Conservation (phyloP, 2,113 vertebrate genomes). For the Aptenodytes patagonicus region DNA sequence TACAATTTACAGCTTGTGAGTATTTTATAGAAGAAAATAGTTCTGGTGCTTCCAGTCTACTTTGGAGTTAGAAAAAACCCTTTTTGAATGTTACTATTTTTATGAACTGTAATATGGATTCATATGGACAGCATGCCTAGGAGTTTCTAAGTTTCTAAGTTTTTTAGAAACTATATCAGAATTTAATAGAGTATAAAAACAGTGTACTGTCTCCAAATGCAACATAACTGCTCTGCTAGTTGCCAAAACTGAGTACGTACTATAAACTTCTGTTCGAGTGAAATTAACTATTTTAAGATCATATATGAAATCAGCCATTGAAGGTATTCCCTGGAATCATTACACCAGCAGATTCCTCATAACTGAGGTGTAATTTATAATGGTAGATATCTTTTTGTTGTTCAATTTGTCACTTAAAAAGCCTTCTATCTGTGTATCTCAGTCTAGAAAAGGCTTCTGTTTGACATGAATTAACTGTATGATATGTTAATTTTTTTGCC, state of each 20-base stretch:
- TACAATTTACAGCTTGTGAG: background rate
- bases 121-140: background rate
- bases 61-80: background rate
- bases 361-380: background rate
- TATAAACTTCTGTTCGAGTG: background rate
- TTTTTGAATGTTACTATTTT: background rate
- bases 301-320: background rate
- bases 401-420: background rate
- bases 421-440: background rate
- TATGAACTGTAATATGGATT: background rate
- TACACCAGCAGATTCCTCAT: background rate
- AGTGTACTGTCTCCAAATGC: background rate
- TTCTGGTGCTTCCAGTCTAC: background rate
- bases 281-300: background rate
- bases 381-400: background rate
- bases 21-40: background rate
- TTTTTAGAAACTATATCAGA: background rate
- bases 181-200: background rate
- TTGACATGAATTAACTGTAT: background rate
- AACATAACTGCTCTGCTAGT: background rate
- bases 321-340: background rate
- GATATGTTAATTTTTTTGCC: background rate
- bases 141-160: background rate
- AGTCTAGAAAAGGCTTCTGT: background rate
- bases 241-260: background rate